Conservation (phyloP, 2,113 vertebrate species). For the Silurus asotus region DNA sequence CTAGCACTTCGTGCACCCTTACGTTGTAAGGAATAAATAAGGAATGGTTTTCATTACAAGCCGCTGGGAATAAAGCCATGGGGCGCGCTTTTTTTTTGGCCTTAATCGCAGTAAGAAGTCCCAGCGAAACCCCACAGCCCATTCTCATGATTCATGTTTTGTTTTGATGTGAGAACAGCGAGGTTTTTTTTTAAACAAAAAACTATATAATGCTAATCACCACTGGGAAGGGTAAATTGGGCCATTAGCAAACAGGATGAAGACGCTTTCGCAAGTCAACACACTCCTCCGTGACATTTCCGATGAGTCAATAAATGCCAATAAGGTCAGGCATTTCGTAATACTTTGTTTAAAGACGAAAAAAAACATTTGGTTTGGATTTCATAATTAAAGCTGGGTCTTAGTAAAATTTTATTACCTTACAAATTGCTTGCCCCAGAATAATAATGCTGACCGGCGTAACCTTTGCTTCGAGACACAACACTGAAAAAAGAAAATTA, state of each 20-base stretch:
- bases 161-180: conserved; percentile 1
- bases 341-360: background rate
- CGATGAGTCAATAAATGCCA: conserved; percentile 29
- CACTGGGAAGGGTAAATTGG: background rate
- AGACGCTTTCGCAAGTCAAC: conserved; percentile 1
- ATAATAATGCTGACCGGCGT: conserved; percentile 43
- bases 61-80: conserved; percentile 60
- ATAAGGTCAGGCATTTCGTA: conserved; percentile 4
- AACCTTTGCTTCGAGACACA: conserved; percentile 50
- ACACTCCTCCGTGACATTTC: conserved; percentile 17
- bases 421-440: conserved; percentile 28
- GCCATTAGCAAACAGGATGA: conserved; percentile 12
- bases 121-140: conserved; percentile 49
- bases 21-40: conserved; percentile 70
- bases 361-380: conserved; percentile 13
- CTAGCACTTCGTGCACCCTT: conserved; percentile 54
- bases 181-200: background rate
- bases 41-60: conserved; percentile 71
- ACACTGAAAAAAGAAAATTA: conserved; percentile 41
- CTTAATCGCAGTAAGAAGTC: conserved; percentile 67
- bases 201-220: background rate
- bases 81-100: conserved; percentile 63
- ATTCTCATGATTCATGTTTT: conserved; percentile 13
- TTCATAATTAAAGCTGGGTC: conserved; percentile 7
- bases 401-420: conserved; percentile 46